These are phyloP conservation scores for Pomacea canaliculata DNA, from an alignment of 2,888 invertebrate genomes.

Conservation along the genomic window DNA sequence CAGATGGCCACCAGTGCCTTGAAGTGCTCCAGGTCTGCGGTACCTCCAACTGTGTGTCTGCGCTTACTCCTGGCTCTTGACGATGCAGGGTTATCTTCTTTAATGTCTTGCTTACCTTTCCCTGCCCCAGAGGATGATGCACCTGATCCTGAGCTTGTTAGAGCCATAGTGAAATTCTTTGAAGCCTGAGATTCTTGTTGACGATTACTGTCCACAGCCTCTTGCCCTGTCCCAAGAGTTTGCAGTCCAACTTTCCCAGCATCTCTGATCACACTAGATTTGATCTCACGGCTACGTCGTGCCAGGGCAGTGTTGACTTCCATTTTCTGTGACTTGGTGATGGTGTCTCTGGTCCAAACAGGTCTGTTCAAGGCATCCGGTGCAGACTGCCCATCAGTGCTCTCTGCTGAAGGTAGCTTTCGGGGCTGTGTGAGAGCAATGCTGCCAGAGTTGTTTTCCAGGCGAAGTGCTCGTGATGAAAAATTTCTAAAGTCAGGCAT, in stretches of 20 bases:
- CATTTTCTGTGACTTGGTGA: slow-evolving; percentile 52
- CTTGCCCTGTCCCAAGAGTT: neutral
- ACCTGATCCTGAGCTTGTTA: no score
- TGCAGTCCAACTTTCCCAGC: neutral
- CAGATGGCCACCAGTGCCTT: slow-evolving; percentile 60
- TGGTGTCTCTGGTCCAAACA: slow-evolving; percentile 26
- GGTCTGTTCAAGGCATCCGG: no score
- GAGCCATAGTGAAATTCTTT: no score
- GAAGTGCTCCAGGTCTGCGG: slow-evolving; percentile 84
- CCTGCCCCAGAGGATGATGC: no score
- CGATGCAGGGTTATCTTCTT: no score
- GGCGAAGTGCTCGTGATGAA: slow-evolving; percentile 9
- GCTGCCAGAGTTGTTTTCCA: slow-evolving; percentile 1
- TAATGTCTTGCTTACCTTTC: no score
- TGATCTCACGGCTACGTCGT: slow-evolving; percentile 21
- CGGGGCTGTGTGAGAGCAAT: slow-evolving; percentile 34
- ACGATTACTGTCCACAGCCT: neutral
- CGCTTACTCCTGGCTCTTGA: slow-evolving; percentile 69
- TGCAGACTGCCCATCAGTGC: no score
- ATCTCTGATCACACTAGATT: slow-evolving; percentile 7
- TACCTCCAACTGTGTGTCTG: slow-evolving; percentile 92
- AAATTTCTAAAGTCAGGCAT: slow-evolving; percentile 31
- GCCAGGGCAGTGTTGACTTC: slow-evolving; percentile 49
- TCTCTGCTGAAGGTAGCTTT: slow-evolving; percentile 23
- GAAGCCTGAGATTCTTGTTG: slow-evolving; percentile 15